phyloP scores from a whole-genome alignment of 2,888 invertebrate genomes.

The Agrochola lota region DNA sequence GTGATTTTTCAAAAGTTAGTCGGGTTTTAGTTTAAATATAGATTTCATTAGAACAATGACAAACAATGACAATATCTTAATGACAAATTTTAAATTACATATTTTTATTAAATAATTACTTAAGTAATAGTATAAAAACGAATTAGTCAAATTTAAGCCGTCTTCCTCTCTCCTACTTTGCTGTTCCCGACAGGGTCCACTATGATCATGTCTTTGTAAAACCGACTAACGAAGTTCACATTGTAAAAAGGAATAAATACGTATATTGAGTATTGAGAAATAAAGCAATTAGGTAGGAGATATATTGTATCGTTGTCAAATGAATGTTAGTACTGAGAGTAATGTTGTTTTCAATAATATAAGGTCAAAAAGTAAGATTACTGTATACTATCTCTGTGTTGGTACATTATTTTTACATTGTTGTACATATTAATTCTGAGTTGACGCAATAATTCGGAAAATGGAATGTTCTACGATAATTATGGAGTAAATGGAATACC shows the following conservation, averaged over 20 bases:
- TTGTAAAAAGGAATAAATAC: neutral
- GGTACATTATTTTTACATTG: conserved; percentile 30
- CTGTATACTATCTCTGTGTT: conserved; percentile 22
- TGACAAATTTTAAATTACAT: too few species aligned
- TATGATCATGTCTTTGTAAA: neutral
- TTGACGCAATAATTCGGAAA: conserved; percentile 54
- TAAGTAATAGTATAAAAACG: too few species aligned
- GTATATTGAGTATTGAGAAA: neutral
- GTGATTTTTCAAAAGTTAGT: too few species aligned
- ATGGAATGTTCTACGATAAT: conserved; percentile 48
- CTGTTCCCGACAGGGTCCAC: neutral
- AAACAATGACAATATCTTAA: too few species aligned
- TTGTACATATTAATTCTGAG: conserved; percentile 19
- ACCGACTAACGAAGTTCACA: neutral
- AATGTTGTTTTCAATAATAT: conserved; percentile 43
- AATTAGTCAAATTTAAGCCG: neutral
- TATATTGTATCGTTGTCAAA: conserved; percentile 1
- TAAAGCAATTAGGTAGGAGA: neutral
- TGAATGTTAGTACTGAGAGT: conserved; percentile 7
- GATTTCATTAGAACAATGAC: too few species aligned
- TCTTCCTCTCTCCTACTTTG: neutral
- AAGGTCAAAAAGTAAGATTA: conserved; percentile 32
- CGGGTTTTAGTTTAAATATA: too few species aligned
- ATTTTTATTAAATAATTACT: too few species aligned
- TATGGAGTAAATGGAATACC: conserved; percentile 11